Percentiles rank a stretch among this genome's conserved stretches.
phyloP scores from a whole-genome alignment of 2,113 vertebrate genomes.

The Podilymbus podiceps region DNA sequence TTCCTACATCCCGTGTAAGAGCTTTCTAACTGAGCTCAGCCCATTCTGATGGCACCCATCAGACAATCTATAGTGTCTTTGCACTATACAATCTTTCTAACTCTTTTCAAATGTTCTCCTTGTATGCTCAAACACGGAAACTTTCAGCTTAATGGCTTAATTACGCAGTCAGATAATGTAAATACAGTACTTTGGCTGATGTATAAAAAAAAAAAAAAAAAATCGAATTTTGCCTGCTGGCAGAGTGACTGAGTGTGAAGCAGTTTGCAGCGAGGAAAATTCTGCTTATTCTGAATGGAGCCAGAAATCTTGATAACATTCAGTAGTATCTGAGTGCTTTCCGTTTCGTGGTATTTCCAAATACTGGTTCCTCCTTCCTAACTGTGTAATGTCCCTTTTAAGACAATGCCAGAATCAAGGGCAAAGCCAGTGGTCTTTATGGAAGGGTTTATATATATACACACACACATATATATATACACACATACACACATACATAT shows the following conservation, averaged over 20 bases:
- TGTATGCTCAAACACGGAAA: background rate
- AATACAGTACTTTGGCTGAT: conserved; percentile 62
- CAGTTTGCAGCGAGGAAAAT: conserved; percentile 58
- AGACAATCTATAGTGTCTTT: background rate
- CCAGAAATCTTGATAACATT: conserved; percentile 48
- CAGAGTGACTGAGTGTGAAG: conserved; percentile 40
- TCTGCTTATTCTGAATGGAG: conserved; percentile 45
- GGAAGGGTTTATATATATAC: background rate
- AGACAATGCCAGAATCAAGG: conserved; percentile 21
- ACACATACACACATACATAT: too few species aligned
- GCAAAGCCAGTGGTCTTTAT: background rate
- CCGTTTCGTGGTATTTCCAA: background rate
- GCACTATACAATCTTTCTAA: background rate
- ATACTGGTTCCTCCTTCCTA: background rate
- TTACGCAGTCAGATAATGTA: conserved; percentile 63
- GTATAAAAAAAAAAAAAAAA: conserved; percentile 45
- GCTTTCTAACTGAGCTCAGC: background rate
- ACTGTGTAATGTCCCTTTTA: background rate
- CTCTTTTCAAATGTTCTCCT: conserved; percentile 15
- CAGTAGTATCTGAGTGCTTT: conserved; percentile 13
- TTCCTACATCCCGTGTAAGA: background rate
- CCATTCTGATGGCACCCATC: background rate
- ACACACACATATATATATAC: too few species aligned
- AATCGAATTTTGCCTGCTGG: conserved; percentile 57
- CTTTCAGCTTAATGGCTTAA: conserved; percentile 61